Percentiles rank a stretch among this genome's conserved stretches.
Conservation (phyloP, 2,797 vertebrate genomes). For the Serranus cabrilla region DNA sequence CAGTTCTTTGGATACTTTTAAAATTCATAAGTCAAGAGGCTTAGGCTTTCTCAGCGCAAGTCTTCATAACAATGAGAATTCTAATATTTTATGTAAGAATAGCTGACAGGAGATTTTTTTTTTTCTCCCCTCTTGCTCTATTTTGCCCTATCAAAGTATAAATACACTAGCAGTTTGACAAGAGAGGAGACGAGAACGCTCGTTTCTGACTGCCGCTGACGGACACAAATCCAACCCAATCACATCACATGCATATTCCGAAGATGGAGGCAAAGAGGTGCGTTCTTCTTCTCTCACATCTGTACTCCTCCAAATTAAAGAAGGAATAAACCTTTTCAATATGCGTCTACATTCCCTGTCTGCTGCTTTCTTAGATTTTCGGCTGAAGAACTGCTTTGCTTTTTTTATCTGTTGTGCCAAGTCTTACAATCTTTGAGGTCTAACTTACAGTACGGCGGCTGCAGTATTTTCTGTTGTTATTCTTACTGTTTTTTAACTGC, state of each 20-base stretch:
- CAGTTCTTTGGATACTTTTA: conserved; percentile 84
- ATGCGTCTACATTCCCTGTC: conserved; percentile 46
- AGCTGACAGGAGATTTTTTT: conserved; percentile 87
- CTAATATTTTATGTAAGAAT: conserved; percentile 88
- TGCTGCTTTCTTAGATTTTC: conserved; percentile 33
- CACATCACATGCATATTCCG: conserved; percentile 72
- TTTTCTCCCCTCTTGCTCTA: conserved; percentile 51
- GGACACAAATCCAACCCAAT: conserved; percentile 86
- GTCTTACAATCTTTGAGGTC: conserved; percentile 67
- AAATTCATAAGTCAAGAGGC: conserved; percentile 89
- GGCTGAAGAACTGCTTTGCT: conserved; percentile 10
- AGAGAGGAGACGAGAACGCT: conserved; percentile 40
- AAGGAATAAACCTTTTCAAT: conserved; percentile 66
- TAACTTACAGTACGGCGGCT: conserved; percentile 52
- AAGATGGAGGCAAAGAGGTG: conserved; percentile 38
- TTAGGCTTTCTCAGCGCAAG: conserved; percentile 85
- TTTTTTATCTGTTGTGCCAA: conserved; percentile 53
- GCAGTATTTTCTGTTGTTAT: conserved; percentile 52
- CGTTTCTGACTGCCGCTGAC: conserved; percentile 61
- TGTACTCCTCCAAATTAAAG: conserved; percentile 52
- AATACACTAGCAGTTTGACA: conserved; percentile 78
- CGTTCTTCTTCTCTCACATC: conserved; percentile 25
- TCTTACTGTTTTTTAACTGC: conserved; percentile 57
- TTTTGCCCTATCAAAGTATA: conserved; percentile 74
- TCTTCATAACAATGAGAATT: conserved; percentile 87